Percentiles rank a stretch among this genome's conserved stretches.
These are phyloP conservation scores for Diachrysia chrysitis DNA, from an alignment of 2,888 invertebrate species.

Conservation along the genomic window DNA sequence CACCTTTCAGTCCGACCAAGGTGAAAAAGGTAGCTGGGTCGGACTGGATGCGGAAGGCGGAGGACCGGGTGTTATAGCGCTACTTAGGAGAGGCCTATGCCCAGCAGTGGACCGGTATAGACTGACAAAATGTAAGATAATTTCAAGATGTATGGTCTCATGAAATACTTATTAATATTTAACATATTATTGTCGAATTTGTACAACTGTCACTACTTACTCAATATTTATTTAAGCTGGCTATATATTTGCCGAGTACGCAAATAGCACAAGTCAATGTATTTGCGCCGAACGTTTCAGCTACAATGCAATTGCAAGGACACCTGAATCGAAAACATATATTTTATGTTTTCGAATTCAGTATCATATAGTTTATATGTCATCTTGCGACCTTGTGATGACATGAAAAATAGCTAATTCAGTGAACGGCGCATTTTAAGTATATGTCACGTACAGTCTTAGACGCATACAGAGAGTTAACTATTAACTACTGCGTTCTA, in stretches of 20 bases:
- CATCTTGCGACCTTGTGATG: not conserved
- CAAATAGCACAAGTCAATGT: not conserved
- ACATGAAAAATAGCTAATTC: not conserved
- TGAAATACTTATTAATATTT: not conserved
- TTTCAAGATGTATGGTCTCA: not conserved
- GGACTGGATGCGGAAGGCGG: not conserved
- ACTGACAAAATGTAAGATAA: not conserved
- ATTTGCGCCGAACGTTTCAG: not conserved
- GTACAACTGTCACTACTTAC: not conserved
- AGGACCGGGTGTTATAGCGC: not conserved
- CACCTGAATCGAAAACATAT: not conserved
- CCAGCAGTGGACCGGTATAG: not conserved
- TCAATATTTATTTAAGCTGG: not conserved
- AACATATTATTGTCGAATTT: not conserved
- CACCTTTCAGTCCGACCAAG: too few relatives aligned
- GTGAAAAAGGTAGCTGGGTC: too few relatives aligned
- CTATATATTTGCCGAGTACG: not conserved
- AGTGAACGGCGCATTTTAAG: not conserved
- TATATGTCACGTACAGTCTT: not conserved
- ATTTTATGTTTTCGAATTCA: not conserved
- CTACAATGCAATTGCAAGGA: constrained; percentile 1
- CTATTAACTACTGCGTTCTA: too few relatives aligned
- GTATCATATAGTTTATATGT: not conserved
- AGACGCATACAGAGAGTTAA: too few relatives aligned
- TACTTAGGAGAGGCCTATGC: not conserved